Percentiles rank a stretch among this genome's conserved stretches.
Evolutionary conservation across 2,888 invertebrate genomes (phyloP).

Genomic region (Branchellion lobata): DNA sequence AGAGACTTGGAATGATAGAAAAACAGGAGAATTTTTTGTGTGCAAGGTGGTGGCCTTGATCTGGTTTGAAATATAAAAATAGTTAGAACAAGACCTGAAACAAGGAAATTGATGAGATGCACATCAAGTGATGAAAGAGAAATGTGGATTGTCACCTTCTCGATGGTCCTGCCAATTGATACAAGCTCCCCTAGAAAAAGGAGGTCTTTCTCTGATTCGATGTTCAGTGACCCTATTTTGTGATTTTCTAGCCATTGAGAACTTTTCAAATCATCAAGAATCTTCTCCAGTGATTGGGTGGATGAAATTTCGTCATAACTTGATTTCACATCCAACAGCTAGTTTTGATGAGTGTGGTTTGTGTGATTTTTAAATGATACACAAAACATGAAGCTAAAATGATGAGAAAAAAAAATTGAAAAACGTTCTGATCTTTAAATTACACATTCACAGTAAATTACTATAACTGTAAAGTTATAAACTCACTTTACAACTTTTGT

Average conservation of each 20-base stretch:
- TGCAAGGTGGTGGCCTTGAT: background rate
- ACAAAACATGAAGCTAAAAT: background rate
- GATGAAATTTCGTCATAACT: conserved; percentile 52
- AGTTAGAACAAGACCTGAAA: background rate
- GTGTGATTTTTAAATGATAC: background rate
- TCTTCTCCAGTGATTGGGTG: conserved; percentile 8
- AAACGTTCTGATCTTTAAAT: too few species aligned
- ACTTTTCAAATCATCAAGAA: background rate
- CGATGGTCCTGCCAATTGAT: conserved; percentile 57
- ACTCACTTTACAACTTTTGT: too few species aligned
- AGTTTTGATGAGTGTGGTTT: background rate
- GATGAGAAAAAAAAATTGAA: background rate
- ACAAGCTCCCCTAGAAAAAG: conserved; percentile 57
- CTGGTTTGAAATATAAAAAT: background rate
- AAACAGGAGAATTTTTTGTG: background rate
- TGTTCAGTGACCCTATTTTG: conserved; percentile 52
- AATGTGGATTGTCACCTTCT: too few species aligned
- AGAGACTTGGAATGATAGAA: background rate
- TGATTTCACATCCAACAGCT: conserved; percentile 58
- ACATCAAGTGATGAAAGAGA: background rate
- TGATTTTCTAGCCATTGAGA: conserved; percentile 31
- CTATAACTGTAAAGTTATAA: too few species aligned
- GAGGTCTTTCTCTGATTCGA: conserved; percentile 54
- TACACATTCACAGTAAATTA: too few species aligned
- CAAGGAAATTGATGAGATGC: background rate